Evolutionary conservation across 1,140 invertebrate genomes (phyloP), one percentile per base, ranked within the genome.

Genomic region (Drosophila sechellia): DNA sequence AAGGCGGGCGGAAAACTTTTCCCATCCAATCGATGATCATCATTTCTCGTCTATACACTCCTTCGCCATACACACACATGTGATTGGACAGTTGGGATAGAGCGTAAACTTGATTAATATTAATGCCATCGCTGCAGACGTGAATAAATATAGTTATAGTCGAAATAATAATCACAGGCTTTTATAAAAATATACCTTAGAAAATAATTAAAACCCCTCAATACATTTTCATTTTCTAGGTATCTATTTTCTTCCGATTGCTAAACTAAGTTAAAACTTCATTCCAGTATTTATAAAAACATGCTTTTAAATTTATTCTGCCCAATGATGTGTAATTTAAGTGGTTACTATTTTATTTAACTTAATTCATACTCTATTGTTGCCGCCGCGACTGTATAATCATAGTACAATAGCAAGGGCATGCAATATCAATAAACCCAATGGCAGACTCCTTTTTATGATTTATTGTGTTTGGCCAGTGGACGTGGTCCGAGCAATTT

Each of bases 391-490:
- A 22, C 37, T 63, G 59, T 63, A 42, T 22, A 59, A 59, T 15
- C 17, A 42, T 58, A 61, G 60, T 58, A 75, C 48, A 66, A 52
- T 70, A 85, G 71, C 78, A 81, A 73, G 75, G 74, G 64, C 70
- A 87, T 79, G 75, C 74, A 86, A 87, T 86, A 86, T 86, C 83
- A 86, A 86, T 87, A 86, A 83, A 77, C 70, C 70, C 58, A 77
- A 70, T 78, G 76, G 81, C 84, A 65, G 56, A 60, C 70, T 57
- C 59, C 43, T 35, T 76, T 60, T 65, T 68, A 87, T 86, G 83
- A 86, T 86, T 86, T 86, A 86, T 86, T 69, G 79, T 73, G 65
- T 70, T 79, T 79, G 83, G 70, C 57, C 81, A 81, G 58, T 57
- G 69, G 63, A 75, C 71, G 60, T 75, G 72, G 72, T 40, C 72